phyloP scores from a whole-genome alignment of 2,888 invertebrate genomes.

The Hetaerina titia region DNA sequence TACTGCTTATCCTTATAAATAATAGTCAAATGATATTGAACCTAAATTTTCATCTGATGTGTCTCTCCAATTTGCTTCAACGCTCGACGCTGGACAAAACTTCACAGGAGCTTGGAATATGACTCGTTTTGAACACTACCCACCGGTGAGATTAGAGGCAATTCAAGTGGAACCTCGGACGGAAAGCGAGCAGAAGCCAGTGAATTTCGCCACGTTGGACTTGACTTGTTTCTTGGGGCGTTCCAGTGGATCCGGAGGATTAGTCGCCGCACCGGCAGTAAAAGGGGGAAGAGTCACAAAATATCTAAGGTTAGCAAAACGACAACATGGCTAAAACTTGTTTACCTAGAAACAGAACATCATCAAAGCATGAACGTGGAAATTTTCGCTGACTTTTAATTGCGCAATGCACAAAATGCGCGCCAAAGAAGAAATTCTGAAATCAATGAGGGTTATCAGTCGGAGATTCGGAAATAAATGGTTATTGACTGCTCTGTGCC shows the following conservation, averaged over 20 bases:
- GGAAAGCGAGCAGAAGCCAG: neutral
- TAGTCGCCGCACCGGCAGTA: conserved; percentile 20
- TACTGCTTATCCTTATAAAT: neutral
- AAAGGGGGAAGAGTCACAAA: conserved; percentile 21
- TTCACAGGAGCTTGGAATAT: neutral
- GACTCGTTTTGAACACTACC: neutral
- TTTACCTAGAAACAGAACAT: no score
- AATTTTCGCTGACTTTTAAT: no score
- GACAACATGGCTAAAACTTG: neutral
- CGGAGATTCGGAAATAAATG: no score
- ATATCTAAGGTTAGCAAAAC: conserved; percentile 17
- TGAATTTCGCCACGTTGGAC: conserved; percentile 43
- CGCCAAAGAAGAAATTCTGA: no score
- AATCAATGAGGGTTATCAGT: no score
- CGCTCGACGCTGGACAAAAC: neutral
- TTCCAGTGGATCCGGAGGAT: neutral
- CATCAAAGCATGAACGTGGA: no score
- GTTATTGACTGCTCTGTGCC: no score
- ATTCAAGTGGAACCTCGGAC: neutral
- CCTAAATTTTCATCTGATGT: neutral
- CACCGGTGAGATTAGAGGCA: neutral
- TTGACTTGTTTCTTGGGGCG: conserved; percentile 38
- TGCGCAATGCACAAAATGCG: no score
- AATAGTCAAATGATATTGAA: neutral
- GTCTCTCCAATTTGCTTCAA: neutral